Percentiles rank a stretch among this genome's conserved stretches.
These are phyloP conservation scores for Takifugu ocellatus DNA, from an alignment of 2,797 vertebrate genomes.

Conservation along the genomic window DNA sequence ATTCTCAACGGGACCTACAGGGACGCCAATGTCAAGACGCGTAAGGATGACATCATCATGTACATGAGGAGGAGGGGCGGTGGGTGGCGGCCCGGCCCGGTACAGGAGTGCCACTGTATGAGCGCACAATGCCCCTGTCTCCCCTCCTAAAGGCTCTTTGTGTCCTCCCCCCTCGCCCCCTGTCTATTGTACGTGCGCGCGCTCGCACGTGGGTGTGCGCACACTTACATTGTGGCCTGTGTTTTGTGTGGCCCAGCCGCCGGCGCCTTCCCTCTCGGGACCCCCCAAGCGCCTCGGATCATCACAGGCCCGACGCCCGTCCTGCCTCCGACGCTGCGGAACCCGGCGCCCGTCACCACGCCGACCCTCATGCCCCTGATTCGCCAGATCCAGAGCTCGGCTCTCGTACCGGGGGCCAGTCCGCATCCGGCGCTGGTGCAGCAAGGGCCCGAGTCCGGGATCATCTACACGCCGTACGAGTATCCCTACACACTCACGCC, in stretches of 20 bases:
- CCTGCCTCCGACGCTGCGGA: slow-evolving; percentile 87
- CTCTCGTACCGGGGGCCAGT: slow-evolving; percentile 88
- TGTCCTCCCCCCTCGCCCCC: slow-evolving; percentile 56
- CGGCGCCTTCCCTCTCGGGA: slow-evolving; percentile 92
- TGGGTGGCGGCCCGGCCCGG: slow-evolving; percentile 51
- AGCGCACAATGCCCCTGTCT: slow-evolving; percentile 64
- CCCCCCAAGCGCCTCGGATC: slow-evolving; percentile 92
- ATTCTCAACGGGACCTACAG: slow-evolving; percentile 99
- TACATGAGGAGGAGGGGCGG: slow-evolving; percentile 52
- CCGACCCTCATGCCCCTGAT: slow-evolving; percentile 99
- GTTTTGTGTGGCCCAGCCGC: slow-evolving; percentile 60
- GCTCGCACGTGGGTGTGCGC: slow-evolving; percentile 39
- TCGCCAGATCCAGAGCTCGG: slow-evolving; percentile 97
- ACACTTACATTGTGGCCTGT: slow-evolving; percentile 41
- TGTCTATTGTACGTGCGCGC: slow-evolving; percentile 49
- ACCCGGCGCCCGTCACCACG: slow-evolving; percentile 83
- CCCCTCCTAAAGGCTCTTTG: slow-evolving; percentile 56
- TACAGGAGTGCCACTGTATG: slow-evolving; percentile 66
- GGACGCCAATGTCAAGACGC: slow-evolving; percentile 98
- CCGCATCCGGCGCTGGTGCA: slow-evolving; percentile 91
- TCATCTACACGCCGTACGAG: slow-evolving; percentile 96
- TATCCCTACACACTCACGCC: slow-evolving; percentile 97
- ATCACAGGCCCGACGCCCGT: slow-evolving; percentile 91
- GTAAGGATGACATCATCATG: slow-evolving; percentile 82
- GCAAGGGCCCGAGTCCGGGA: slow-evolving; percentile 90